These are phyloP conservation scores for Tyrophagus putrescentiae DNA, from an alignment of 1,140 invertebrate genomes.

Conservation along the genomic window DNA sequence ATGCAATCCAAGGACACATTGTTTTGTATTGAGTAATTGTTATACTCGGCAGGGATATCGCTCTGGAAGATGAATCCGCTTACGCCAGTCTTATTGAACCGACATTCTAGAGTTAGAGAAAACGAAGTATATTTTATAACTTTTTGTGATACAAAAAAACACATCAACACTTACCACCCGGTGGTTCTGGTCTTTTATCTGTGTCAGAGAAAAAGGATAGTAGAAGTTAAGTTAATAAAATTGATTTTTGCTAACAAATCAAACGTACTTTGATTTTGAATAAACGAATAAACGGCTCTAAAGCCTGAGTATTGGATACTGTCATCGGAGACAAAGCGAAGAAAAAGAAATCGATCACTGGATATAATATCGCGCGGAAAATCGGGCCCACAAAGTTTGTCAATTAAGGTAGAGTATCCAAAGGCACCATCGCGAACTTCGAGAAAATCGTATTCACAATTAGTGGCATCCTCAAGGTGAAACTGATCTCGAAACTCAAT, in stretches of 20 bases:
- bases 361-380: constrained; percentile 63
- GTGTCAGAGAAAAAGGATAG: not conserved
- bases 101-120: constrained; percentile 2
- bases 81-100: constrained; percentile 18
- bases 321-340: constrained; percentile 66
- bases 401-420: constrained; percentile 55
- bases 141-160: not conserved
- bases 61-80: constrained; percentile 9
- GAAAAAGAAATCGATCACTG: constrained; percentile 58
- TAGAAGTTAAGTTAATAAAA: not conserved
- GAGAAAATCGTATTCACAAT: constrained; percentile 65
- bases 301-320: constrained; percentile 69
- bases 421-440: constrained; percentile 64
- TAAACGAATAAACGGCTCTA: constrained; percentile 53
- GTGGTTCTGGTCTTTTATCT: constrained; percentile 15
- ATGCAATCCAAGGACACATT: constrained; percentile 56
- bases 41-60: constrained; percentile 15
- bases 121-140: not conserved
- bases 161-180: not conserved
- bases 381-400: constrained; percentile 53
- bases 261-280: constrained; percentile 35
- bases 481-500: constrained; percentile 69
- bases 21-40: constrained; percentile 36
- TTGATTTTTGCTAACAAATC: not conserved
- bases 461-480: constrained; percentile 52